Percentiles rank a stretch among this genome's conserved stretches.
These are phyloP conservation scores for Pyrgus malvae DNA, from an alignment of 2,888 invertebrate genomes.

Conservation along the genomic window DNA sequence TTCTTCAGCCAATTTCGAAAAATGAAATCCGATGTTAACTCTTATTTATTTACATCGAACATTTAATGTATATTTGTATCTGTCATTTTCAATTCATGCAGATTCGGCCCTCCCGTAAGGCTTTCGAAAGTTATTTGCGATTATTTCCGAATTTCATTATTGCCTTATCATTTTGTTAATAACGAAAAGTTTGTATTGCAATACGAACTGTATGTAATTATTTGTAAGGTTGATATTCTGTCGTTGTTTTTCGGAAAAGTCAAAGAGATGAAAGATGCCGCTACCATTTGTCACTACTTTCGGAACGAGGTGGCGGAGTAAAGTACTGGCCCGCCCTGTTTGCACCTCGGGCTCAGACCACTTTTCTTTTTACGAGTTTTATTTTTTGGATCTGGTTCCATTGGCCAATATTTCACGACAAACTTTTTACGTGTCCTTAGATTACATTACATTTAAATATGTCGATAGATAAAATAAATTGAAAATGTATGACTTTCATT, in stretches of 20 bases:
- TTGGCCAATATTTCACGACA: not conserved
- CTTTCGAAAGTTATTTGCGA: conserved; percentile 70
- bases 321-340: conserved; percentile 74
- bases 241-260: conserved; percentile 37
- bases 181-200: conserved; percentile 32
- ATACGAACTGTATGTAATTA: conserved; percentile 35
- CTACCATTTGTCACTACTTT: conserved; percentile 78
- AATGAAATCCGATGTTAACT: not conserved
- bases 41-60: conserved; percentile 15
- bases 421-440: not conserved
- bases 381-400: conserved; percentile 33
- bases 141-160: conserved; percentile 77
- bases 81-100: conserved; percentile 58
- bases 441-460: too few species aligned
- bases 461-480: too few species aligned
- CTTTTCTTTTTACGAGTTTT: conserved; percentile 49
- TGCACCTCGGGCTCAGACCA: conserved; percentile 55
- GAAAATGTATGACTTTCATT: too few species aligned
- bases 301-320: conserved; percentile 70
- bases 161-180: conserved; percentile 72
- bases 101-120: conserved; percentile 49
- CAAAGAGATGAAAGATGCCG: conserved; percentile 76
- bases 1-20: too few species aligned
- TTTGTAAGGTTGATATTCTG: conserved; percentile 46
- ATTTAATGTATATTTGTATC: conserved; percentile 31